phyloP scores from a whole-genome alignment of 2,888 invertebrate genomes.

The Allygus modestus region DNA sequence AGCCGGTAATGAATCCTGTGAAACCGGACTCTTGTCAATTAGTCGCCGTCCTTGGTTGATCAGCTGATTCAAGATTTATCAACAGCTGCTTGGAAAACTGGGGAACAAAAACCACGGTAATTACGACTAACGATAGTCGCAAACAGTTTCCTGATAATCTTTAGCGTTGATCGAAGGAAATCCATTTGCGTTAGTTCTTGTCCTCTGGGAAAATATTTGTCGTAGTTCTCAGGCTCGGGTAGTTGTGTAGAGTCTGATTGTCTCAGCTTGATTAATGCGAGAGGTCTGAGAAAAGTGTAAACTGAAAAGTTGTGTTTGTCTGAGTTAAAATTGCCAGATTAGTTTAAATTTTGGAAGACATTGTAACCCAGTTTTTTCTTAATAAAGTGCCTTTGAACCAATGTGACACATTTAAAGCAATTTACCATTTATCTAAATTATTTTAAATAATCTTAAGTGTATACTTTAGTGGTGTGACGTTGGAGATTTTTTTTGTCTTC shows the following conservation, averaged over 20 bases:
- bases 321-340: too few relatives aligned
- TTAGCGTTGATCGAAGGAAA: slow-evolving; percentile 17
- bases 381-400: too few relatives aligned
- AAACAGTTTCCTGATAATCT: slow-evolving; percentile 41
- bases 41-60: slow-evolving; percentile 19
- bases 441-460: too few relatives aligned
- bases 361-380: too few relatives aligned
- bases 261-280: not conserved
- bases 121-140: slow-evolving; percentile 21
- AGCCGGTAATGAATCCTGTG: slow-evolving; percentile 23
- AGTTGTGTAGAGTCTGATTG: not conserved
- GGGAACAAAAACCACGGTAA: slow-evolving; percentile 23
- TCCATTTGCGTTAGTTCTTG: slow-evolving; percentile 29
- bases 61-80: slow-evolving; percentile 34
- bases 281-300: not conserved
- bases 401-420: too few relatives aligned
- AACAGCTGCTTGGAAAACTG: slow-evolving; percentile 16
- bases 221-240: not conserved
- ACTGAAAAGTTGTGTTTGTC: not conserved
- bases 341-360: too few relatives aligned
- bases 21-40: slow-evolving; percentile 35
- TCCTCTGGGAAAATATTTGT: slow-evolving; percentile 41
- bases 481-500: too few relatives aligned
- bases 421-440: too few relatives aligned
- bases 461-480: too few relatives aligned